A percentile compares a stretch with the other conserved stretches of the same genome.
Conservation (phyloP, 2,797 vertebrate species). For the Monodelphis domestica region DNA sequence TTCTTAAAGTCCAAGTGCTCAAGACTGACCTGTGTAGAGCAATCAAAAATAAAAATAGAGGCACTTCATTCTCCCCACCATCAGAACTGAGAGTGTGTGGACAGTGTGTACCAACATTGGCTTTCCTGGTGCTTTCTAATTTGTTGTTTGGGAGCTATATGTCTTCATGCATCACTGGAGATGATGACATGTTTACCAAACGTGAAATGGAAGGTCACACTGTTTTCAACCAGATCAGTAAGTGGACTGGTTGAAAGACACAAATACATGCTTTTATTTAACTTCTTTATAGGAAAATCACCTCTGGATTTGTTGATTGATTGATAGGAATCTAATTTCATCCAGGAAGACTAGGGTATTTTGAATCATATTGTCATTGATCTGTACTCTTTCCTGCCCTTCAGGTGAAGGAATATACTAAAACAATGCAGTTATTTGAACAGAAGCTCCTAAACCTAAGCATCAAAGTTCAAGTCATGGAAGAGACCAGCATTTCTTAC, state of each 20-base stretch:
- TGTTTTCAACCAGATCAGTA: background rate
- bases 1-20: background rate
- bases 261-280: slow-evolving; percentile 14
- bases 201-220: background rate
- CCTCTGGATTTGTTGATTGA: background rate
- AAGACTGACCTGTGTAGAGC: background rate
- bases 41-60: background rate
- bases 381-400: slow-evolving; percentile 4
- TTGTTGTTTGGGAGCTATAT: background rate
- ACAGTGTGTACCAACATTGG: background rate
- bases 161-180: background rate
- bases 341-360: background rate
- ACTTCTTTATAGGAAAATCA: slow-evolving; percentile 12
- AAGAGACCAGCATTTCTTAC: slow-evolving; percentile 84
- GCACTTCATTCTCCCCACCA: background rate
- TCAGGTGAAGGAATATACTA: slow-evolving; percentile 87
- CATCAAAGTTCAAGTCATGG: slow-evolving; percentile 84
- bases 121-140: background rate
- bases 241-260: background rate
- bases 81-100: background rate
- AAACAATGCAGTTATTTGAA: slow-evolving; percentile 85
- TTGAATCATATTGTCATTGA: slow-evolving; percentile 11
- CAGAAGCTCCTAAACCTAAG: slow-evolving; percentile 87
- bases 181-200: background rate
- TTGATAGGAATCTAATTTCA: background rate